Base-by-base conservation (phyloP, 2,888 invertebrate species). In the Sminthurides aquaticus region DNA sequence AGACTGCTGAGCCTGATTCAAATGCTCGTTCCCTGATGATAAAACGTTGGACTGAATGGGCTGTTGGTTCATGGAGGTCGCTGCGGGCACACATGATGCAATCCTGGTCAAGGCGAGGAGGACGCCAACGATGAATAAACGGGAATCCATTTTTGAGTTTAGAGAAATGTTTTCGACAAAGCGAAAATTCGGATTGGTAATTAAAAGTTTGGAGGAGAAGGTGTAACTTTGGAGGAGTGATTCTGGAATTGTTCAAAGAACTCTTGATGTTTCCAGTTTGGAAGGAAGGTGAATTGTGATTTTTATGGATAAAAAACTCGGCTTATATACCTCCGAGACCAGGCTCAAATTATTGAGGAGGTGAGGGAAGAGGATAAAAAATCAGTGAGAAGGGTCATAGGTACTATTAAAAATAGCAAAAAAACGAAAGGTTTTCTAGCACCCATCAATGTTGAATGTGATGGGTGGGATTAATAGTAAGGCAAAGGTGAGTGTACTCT, bases 281-380 rank as follows among this genome's bases (percentile, higher is more conserved):
- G 52, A 52, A 22, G 18, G 20, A 8, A 8, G 20, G 52, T 22
- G 52, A 52, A 52, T 52, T 52, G 52, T 52, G 52, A 52, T 20
- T 52, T 52, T 52, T 18, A 5, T 20, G 11, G 52, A 5, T 52
- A 52, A 52, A 52, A 52, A 52, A 52, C 52, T 52, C 52, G 52
- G n/a, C n/a, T n/a, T n/a, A n/a, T n/a, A n/a, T n/a, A n/a, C n/a
- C n/a, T n/a, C n/a, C n/a, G n/a, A n/a, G n/a, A n/a, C n/a, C n/a
- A n/a, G n/a, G n/a, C n/a, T n/a, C n/a, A n/a, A n/a, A n/a, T n/a
- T n/a, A n/a, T n/a, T n/a, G n/a, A n/a, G n/a, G n/a, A n/a, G n/a
- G n/a, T n/a, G n/a, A n/a, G n/a, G n/a, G n/a, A n/a, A n/a, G n/a
- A n/a, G n/a, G n/a, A n/a, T n/a, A n/a, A n/a, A n/a, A n/a, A n/a